phyloP scores from a whole-genome alignment of 2,888 invertebrate genomes.

The Xiphydria camelus region DNA sequence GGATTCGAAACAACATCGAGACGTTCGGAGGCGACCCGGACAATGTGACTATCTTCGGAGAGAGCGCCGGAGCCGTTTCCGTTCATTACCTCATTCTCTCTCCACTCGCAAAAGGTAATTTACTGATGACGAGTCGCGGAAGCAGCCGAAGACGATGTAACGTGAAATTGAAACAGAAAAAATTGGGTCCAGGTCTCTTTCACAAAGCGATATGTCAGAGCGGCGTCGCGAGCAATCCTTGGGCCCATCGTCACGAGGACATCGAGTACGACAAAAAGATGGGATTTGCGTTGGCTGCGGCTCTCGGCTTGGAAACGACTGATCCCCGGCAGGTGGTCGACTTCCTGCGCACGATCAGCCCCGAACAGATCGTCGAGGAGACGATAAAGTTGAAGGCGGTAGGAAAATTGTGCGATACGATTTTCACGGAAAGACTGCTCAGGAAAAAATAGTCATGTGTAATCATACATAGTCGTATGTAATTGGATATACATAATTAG shows the following conservation, averaged over 20 bases:
- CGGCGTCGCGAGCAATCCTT: slow-evolving; percentile 26
- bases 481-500: too few relatives aligned
- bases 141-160: not conserved
- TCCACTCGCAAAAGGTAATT: slow-evolving; percentile 37
- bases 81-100: slow-evolving; percentile 35
- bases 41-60: slow-evolving; percentile 44
- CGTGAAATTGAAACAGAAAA: not conserved
- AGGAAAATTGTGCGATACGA: too few relatives aligned
- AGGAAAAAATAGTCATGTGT: too few relatives aligned
- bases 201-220: slow-evolving; percentile 45
- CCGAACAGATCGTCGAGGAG: not conserved
- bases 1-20: slow-evolving; percentile 42
- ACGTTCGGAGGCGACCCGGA: slow-evolving; percentile 41
- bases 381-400: too few relatives aligned
- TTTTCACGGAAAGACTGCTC: not conserved
- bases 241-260: slow-evolving; percentile 18
- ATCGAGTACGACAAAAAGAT: not conserved
- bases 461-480: too few relatives aligned
- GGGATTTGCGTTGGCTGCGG: not conserved
- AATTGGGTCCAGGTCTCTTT: slow-evolving; percentile 36
- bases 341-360: slow-evolving; percentile 7
- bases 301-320: slow-evolving; percentile 2
- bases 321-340: not conserved
- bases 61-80: slow-evolving; percentile 34
- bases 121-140: too few relatives aligned